Percentiles rank a stretch among this genome's conserved stretches.
phyloP scores from a whole-genome alignment of 1,140 invertebrate genomes.

The Pygmarrhopalites habei region DNA sequence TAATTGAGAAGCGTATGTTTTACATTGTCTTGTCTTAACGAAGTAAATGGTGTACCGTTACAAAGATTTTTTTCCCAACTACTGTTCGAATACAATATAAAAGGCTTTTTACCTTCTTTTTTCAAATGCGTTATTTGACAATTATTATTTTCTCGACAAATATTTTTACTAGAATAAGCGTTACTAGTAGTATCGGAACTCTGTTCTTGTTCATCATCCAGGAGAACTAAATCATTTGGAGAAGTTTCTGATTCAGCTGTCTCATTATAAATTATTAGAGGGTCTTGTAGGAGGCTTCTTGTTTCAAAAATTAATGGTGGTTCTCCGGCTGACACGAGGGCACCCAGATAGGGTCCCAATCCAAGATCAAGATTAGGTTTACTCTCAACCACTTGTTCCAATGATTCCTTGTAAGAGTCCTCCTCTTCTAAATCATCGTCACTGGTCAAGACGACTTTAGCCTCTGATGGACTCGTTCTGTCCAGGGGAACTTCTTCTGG shows the following conservation, averaged over 20 bases:
- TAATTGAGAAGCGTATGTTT: conserved; percentile 22
- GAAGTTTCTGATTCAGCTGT: not conserved
- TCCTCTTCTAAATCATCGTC: conserved; percentile 14
- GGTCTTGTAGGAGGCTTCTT: conserved; percentile 12
- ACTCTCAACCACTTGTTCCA: not conserved
- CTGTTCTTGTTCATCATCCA: not conserved
- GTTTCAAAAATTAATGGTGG: conserved; percentile 17
- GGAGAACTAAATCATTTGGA: not conserved
- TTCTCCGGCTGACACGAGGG: conserved; percentile 21
- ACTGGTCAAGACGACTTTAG: not conserved
- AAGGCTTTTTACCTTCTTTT: not conserved
- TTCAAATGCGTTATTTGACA: not conserved
- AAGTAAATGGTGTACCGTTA: not conserved
- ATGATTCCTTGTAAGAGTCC: conserved; percentile 1
- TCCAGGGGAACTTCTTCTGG: conserved; percentile 11
- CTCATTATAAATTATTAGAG: no score
- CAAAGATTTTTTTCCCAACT: not conserved
- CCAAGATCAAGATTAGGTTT: not conserved
- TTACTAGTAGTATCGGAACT: not conserved
- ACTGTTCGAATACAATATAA: not conserved
- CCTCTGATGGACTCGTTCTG: not conserved
- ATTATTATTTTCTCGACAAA: not conserved
- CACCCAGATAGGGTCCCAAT: conserved; percentile 17
- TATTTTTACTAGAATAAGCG: not conserved
- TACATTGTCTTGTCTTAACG: conserved; percentile 16